Evolutionary conservation across 2,888 invertebrate species (phyloP).

Genomic region (Cartodere bifasciata): DNA sequence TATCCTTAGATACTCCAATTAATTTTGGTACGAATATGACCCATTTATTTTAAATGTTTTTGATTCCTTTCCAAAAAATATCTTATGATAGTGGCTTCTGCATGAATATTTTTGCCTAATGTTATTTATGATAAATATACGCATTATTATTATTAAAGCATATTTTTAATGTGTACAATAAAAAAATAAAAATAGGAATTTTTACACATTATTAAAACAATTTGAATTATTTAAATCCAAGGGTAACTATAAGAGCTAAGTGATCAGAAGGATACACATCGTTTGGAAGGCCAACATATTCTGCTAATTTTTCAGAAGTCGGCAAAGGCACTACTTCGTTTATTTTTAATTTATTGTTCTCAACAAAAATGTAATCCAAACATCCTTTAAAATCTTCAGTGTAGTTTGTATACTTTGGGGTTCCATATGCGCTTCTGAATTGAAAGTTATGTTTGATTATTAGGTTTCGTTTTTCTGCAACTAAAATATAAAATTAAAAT

Average conservation of each 20-base stretch:
- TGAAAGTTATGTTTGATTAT: constrained; percentile 31
- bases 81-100: too few species aligned
- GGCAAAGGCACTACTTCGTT: constrained; percentile 69
- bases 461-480: constrained; percentile 41
- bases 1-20: too few species aligned
- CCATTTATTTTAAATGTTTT: too few species aligned
- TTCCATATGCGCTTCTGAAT: constrained; percentile 71
- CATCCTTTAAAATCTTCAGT: constrained; percentile 72
- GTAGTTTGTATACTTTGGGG: constrained; percentile 73
- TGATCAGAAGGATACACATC: constrained; percentile 89
- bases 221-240: constrained; percentile 41
- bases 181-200: too few species aligned
- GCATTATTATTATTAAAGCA: too few species aligned
- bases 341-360: constrained; percentile 47
- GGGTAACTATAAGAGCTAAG: constrained; percentile 70
- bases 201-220: too few species aligned
- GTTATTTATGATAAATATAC: too few species aligned
- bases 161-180: too few species aligned
- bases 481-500: constrained; percentile 20
- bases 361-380: constrained; percentile 83
- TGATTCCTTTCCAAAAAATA: too few species aligned
- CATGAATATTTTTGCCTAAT: too few species aligned
- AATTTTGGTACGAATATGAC: too few species aligned
- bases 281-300: constrained; percentile 72
- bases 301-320: constrained; percentile 58